These are phyloP conservation scores for Drosophila emarginata DNA, from an alignment of 2,888 invertebrate genomes.

Conservation along the genomic window DNA sequence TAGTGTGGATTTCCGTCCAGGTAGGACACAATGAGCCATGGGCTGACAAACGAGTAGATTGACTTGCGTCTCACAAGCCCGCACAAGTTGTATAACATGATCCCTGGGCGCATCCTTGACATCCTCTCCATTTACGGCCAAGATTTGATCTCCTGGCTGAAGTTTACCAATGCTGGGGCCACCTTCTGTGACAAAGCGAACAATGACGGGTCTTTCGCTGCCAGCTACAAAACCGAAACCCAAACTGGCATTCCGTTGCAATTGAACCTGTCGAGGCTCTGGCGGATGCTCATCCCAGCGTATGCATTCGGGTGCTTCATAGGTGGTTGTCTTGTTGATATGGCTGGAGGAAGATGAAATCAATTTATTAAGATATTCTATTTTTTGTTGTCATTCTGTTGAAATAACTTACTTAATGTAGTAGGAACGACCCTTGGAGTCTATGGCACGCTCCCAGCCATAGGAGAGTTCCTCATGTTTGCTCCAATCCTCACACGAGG, in stretches of 20 bases:
- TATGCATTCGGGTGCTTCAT: conserved; percentile 89
- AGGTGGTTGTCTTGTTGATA: conserved; percentile 94
- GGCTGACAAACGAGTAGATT: conserved; percentile 93
- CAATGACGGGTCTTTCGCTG: conserved; percentile 95
- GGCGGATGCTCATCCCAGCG: conserved; percentile 88
- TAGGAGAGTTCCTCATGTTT: conserved; percentile 88
- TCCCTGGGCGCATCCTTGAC: conserved; percentile 93
- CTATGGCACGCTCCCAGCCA: conserved; percentile 95
- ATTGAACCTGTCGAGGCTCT: conserved; percentile 89
- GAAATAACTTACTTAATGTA: conserved; percentile 88
- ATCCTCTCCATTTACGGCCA: conserved; percentile 95
- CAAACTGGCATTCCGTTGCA: conserved; percentile 89
- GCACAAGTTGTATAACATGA: conserved; percentile 93
- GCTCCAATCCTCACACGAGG: conserved; percentile 93
- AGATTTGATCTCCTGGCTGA: conserved; percentile 95
- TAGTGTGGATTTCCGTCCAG: conserved; percentile 90
- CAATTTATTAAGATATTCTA: background rate
- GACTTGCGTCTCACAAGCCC: conserved; percentile 90
- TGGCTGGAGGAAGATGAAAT: conserved; percentile 83
- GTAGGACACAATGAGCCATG: conserved; percentile 85
- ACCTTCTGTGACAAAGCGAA: conserved; percentile 93
- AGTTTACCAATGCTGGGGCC: conserved; percentile 96
- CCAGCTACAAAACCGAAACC: conserved; percentile 98
- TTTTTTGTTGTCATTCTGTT: background rate
- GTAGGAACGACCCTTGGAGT: conserved; percentile 90